Conservation (phyloP, 2,797 vertebrate genomes). For the Cirrhinus molitorella region DNA sequence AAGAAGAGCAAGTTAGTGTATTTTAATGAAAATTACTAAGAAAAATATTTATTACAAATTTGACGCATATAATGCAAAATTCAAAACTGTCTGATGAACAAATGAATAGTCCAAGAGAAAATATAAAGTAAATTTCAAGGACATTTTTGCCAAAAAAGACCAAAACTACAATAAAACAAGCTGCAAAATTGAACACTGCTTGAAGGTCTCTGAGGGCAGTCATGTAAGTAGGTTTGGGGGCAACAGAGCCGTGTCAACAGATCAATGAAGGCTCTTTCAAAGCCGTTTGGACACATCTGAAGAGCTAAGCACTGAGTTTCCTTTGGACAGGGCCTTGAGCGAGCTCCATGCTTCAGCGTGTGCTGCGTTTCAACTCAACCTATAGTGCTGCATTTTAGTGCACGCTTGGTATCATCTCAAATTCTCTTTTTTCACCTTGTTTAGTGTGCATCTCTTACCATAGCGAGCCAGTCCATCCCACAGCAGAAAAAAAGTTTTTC, state of each 20-base stretch:
- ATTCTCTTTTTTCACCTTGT: conserved; percentile 33
- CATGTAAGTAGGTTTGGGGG: not conserved
- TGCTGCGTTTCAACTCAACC: conserved; percentile 4
- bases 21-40: not conserved
- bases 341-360: not conserved
- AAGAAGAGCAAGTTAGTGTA: not conserved
- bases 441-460: not conserved
- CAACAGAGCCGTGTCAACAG: conserved; percentile 21
- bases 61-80: not conserved
- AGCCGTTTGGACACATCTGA: conserved; percentile 5
- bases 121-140: not conserved
- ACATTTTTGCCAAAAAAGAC: not conserved
- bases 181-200: not conserved
- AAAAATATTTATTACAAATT: not conserved
- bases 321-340: conserved; percentile 35
- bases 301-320: conserved; percentile 23
- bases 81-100: not conserved
- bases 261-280: conserved; percentile 34
- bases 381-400: conserved; percentile 10
- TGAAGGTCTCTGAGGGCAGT: conserved; percentile 5
- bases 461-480: conserved; percentile 21
- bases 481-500: not conserved
- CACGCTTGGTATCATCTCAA: conserved; percentile 17
- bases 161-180: not conserved
- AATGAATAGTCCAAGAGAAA: not conserved